Base-by-base conservation (phyloP, 2,113 vertebrate genomes). In the Hydrolagus affinis region DNA sequence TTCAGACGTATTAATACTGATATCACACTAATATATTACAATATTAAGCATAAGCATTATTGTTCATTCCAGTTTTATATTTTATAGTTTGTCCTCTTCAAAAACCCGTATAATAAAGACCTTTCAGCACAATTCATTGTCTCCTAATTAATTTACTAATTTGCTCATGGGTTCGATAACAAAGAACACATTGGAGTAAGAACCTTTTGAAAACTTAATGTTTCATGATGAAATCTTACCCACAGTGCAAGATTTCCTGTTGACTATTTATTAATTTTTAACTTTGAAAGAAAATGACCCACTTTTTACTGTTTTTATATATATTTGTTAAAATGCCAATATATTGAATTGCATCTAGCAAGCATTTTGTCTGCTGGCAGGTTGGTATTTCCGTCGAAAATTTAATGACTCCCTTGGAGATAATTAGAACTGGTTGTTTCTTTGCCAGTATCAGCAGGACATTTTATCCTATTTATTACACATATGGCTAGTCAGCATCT, bases 401-500 rank as follows among this genome's bases (percentile, higher is more conserved):
- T 60, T 14, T 77, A 77, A 77, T 78, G 75, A 78, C 21, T 23
- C 57, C 21, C 75, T 60, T 60, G 75, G 75, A 78, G 75, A 60
- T 78, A 78, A 78, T 78, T 78, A 78, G 57, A 12, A 11, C 21
- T 60, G 23, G 56, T 59, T 78, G 75, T 60, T 59, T 9, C 75
- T 78, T 60, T 75, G 73, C 75, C 57, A 78, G 11, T 60, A 77
- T 1, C 1, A 77, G n/a, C 21, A 77, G 56, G 56, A 77, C 57
- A 59, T 12, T 60, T n/a, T 11, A 25, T 78, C 21, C 56, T 78
- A 60, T 78, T 23, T 78, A 25, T 78, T 78, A 60, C n/a, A 57
- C 44, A 78, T 60, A 77, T 75, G 73, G 12, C 75, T 78, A 59
- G 21, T 60, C 75, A 78, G 56, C 75, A n/a, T 8, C 11, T 60